Evolutionary conservation across 2,113 vertebrate species (phyloP).

Genomic region (Chelonoidis abingdonii): DNA sequence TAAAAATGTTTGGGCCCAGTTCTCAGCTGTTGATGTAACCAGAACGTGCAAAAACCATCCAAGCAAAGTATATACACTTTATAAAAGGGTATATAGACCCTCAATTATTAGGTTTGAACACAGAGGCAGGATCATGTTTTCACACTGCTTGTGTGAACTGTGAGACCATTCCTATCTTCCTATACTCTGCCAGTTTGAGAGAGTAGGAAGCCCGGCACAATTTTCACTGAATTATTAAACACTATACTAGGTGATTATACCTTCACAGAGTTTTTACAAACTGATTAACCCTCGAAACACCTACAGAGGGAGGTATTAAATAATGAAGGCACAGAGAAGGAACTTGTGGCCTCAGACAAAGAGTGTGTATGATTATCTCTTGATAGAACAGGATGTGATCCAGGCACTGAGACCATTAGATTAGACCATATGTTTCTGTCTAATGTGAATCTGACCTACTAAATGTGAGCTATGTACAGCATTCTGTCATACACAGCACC

Average conservation of each 20-base stretch:
- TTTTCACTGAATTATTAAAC: fast-evolving
- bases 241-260: neutral
- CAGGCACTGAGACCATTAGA: neutral
- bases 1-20: neutral
- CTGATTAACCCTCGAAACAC: neutral
- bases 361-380: neutral
- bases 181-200: neutral
- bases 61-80: neutral
- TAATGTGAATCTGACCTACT: neutral
- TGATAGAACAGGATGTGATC: neutral
- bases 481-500: neutral
- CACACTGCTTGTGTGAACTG: fast-evolving
- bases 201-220: neutral
- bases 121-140: neutral
- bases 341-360: neutral
- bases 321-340: neutral
- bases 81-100: neutral
- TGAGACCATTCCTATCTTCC: neutral
- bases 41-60: neutral
- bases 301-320: neutral
- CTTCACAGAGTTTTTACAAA: neutral
- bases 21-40: neutral
- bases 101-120: neutral
- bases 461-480: neutral
- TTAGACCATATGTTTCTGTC: neutral